Percentiles rank a stretch among this genome's conserved stretches.
These are phyloP conservation scores for Seriola quinqueradiata DNA, from an alignment of 2,113 vertebrate species.

Conservation along the genomic window DNA sequence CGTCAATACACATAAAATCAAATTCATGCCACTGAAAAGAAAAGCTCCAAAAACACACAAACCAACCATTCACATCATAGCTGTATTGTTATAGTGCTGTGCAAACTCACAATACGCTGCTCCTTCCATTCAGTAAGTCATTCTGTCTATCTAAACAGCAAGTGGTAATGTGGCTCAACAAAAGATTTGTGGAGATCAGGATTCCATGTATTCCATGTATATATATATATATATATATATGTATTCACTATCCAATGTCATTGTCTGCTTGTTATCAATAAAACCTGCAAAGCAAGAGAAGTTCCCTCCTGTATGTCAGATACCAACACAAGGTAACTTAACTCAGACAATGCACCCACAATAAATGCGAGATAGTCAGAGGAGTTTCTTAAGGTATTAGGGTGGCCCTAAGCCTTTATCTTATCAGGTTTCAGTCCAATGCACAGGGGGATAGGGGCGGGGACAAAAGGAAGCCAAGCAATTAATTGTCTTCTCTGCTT, in stretches of 20 bases:
- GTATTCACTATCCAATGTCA: too few relatives aligned
- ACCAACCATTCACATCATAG: not conserved
- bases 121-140: not conserved
- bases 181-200: not conserved
- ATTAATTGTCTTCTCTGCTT: constrained; percentile 87
- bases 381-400: constrained; percentile 69
- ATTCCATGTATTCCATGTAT: too few relatives aligned
- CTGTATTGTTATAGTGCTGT: not conserved
- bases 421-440: constrained; percentile 81
- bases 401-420: constrained; percentile 80
- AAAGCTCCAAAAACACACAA: constrained; percentile 26
- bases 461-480: constrained; percentile 84
- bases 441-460: constrained; percentile 70
- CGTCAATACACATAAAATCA: constrained; percentile 31
- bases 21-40: constrained; percentile 16
- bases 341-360: constrained; percentile 48
- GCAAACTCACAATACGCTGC: not conserved
- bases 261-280: not conserved
- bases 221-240: too few relatives aligned
- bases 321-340: constrained; percentile 22
- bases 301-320: not conserved
- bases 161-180: not conserved
- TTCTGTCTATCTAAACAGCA: not conserved
- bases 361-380: constrained; percentile 48
- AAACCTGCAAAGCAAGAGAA: not conserved